Percentiles rank a stretch among this genome's conserved stretches.
Conservation (phyloP, 2,113 vertebrate genomes). For the Telmatochromis sp. region DNA sequence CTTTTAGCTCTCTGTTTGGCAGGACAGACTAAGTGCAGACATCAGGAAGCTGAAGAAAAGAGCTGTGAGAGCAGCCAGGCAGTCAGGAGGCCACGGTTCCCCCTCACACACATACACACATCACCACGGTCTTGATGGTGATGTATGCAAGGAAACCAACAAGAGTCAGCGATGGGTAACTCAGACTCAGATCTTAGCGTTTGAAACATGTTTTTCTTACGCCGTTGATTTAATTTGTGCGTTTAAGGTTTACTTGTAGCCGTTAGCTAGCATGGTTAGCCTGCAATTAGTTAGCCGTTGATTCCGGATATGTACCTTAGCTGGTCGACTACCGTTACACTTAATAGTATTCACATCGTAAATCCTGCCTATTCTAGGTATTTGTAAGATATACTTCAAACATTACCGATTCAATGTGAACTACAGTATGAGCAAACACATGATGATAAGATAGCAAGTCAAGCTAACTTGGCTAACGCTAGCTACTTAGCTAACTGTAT, state of each 20-base stretch:
- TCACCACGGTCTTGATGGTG: conserved; percentile 98
- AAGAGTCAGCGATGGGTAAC: conserved; percentile 99
- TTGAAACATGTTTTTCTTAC: background rate
- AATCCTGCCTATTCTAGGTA: background rate
- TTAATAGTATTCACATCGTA: background rate
- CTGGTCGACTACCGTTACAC: background rate
- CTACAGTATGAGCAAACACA: background rate
- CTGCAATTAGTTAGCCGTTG: conserved; percentile 14
- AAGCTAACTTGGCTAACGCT: conserved; percentile 18
- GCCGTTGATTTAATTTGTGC: background rate
- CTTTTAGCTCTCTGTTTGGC: conserved; percentile 9
- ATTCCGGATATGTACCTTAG: background rate
- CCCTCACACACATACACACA: conserved; percentile 77
- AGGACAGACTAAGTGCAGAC: background rate
- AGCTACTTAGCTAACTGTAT: background rate
- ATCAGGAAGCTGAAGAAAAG: conserved; percentile 40
- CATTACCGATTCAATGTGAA: background rate
- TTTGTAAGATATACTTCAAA: background rate
- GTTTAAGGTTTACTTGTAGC: background rate
- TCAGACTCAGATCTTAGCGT: background rate
- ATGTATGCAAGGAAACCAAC: conserved; percentile 99
- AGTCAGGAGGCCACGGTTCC: conserved; percentile 66
- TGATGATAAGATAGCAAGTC: background rate
- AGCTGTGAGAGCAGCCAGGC: conserved; percentile 25
- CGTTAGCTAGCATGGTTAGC: conserved; percentile 19